A percentile compares a stretch with the other conserved stretches of the same genome.
Evolutionary conservation across 2,888 invertebrate species (phyloP).

Genomic region (Habroteleia sp.): DNA sequence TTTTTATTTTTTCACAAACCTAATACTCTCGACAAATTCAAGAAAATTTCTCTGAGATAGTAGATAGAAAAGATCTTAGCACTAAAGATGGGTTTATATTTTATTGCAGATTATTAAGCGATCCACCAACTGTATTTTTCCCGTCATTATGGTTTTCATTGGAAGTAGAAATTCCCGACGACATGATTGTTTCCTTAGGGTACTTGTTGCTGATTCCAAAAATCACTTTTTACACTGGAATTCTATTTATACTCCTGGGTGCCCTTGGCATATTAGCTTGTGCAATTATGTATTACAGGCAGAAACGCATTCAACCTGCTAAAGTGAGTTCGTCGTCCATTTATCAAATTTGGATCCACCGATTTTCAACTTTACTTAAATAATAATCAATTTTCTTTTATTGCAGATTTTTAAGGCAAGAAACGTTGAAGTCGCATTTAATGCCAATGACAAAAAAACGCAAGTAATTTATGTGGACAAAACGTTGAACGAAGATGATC

Average conservation of each 20-base stretch:
- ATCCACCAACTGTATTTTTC: conserved; percentile 86
- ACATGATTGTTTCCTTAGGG: conserved; percentile 83
- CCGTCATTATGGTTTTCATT: conserved; percentile 92
- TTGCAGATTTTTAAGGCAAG: conserved; percentile 64
- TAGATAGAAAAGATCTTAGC: no score
- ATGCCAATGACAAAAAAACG: conserved; percentile 69
- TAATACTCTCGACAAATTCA: no score
- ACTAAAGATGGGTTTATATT: no score
- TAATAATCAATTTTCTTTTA: background rate
- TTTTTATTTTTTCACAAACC: no score
- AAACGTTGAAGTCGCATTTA: conserved; percentile 61
- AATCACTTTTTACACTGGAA: conserved; percentile 82
- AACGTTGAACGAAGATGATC: conserved; percentile 68
- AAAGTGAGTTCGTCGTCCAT: conserved; percentile 63
- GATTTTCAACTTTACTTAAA: no score
- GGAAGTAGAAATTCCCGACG: conserved; percentile 84
- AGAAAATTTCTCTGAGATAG: no score
- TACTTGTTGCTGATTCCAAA: conserved; percentile 82
- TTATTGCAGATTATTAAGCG: conserved; percentile 84
- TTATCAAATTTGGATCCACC: no score
- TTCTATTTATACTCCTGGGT: conserved; percentile 81
- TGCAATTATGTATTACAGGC: conserved; percentile 67
- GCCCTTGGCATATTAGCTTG: conserved; percentile 68
- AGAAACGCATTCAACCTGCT: conserved; percentile 62
- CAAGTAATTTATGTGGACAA: conserved; percentile 76